These are phyloP conservation scores for Pleuronectes platessa DNA, from an alignment of 2,113 vertebrate genomes.

Conservation along the genomic window DNA sequence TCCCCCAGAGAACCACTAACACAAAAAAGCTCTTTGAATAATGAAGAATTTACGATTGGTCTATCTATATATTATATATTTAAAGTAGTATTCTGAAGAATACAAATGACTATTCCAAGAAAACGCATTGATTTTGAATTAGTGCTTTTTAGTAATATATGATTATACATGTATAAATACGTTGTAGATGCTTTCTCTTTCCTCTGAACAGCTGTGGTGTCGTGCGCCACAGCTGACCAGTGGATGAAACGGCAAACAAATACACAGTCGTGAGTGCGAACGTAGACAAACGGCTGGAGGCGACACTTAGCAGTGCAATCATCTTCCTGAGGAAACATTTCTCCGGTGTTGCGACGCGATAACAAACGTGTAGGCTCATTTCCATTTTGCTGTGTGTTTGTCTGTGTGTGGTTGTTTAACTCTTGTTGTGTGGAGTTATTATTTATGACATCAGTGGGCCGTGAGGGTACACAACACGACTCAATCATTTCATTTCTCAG, in stretches of 20 bases:
- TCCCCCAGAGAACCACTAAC: constrained; percentile 61
- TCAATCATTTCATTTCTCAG: constrained; percentile 67
- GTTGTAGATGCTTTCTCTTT: constrained; percentile 60
- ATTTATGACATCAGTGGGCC: constrained; percentile 28
- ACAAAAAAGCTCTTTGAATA: constrained; percentile 60
- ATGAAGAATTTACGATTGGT: constrained; percentile 61
- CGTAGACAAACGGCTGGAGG: not conserved
- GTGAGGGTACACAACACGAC: not conserved
- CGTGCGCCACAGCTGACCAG: constrained; percentile 24
- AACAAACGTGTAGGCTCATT: constrained; percentile 10
- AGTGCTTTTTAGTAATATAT: constrained; percentile 70
- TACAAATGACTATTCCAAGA: constrained; percentile 54
- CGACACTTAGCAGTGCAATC: not conserved
- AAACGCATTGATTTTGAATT: constrained; percentile 45
- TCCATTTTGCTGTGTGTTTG: constrained; percentile 26
- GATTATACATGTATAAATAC: constrained; percentile 51
- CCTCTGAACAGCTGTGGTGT: constrained; percentile 28
- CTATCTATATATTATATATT: constrained; percentile 69
- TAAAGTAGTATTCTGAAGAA: constrained; percentile 62
- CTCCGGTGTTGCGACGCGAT: not conserved
- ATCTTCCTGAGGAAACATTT: not conserved
- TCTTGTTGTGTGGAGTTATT: constrained; percentile 19
- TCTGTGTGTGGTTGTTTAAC: constrained; percentile 1
- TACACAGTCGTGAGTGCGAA: constrained; percentile 15
- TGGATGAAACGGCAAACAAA: constrained; percentile 24